Evolutionary conservation across 92 coral and sea anemone species (phyloP).

Genomic region (Epizoanthus stellaris): DNA sequence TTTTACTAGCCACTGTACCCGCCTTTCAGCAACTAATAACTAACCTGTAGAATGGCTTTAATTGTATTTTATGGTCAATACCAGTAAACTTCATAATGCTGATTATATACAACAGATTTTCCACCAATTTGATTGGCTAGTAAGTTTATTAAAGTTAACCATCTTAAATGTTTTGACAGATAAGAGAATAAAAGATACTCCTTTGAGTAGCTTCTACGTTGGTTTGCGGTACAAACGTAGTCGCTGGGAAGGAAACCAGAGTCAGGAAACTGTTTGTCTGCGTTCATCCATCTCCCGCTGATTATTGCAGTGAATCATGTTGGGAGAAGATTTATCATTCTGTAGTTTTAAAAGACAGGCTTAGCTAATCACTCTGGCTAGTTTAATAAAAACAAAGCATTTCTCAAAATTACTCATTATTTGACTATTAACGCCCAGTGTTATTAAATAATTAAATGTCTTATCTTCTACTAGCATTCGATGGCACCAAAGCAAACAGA

Average conservation of each 20-base stretch:
- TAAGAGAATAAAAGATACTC: slow-evolving; percentile 29
- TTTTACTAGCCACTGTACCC: neutral
- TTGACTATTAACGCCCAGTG: slow-evolving; percentile 50
- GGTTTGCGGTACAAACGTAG: neutral
- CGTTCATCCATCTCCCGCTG: slow-evolving; percentile 35
- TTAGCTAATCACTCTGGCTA: slow-evolving; percentile 38
- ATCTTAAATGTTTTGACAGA: slow-evolving; percentile 40
- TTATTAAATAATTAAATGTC: slow-evolving; percentile 48
- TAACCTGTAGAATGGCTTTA: neutral
- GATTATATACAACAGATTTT: slow-evolving; percentile 24
- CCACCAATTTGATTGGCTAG: slow-evolving; percentile 24
- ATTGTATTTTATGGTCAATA: slow-evolving; percentile 28
- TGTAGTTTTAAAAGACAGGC: slow-evolving; percentile 46
- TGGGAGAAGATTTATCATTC: slow-evolving; percentile 37
- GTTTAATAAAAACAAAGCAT: slow-evolving; percentile 44
- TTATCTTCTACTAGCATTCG: neutral
- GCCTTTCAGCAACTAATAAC: neutral
- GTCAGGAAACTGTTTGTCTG: neutral
- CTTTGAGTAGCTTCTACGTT: neutral
- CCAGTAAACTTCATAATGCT: slow-evolving; percentile 22
- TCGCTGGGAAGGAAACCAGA: neutral
- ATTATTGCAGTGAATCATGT: slow-evolving; percentile 26
- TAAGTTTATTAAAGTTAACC: slow-evolving; percentile 37
- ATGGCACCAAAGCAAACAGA: neutral
- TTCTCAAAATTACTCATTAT: slow-evolving; percentile 56